Conservation (phyloP, 1,140 invertebrate genomes). For the Temnothorax curvispinosus region DNA sequence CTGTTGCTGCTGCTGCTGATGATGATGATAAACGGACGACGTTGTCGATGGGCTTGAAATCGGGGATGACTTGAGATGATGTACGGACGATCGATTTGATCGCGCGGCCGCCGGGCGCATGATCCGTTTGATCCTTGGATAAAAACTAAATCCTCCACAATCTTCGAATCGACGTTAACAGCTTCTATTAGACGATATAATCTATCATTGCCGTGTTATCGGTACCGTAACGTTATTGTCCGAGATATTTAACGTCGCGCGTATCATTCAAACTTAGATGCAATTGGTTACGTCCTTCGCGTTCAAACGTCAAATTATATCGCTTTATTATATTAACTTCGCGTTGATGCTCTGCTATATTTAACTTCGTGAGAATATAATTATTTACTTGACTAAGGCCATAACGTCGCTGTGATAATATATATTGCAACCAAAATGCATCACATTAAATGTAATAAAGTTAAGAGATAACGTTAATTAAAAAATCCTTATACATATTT, state of each 20-base stretch:
- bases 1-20: constrained; percentile 69
- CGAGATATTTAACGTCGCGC: background rate
- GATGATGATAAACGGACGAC: constrained; percentile 63
- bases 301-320: constrained; percentile 37
- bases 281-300: constrained; percentile 40
- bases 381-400: constrained; percentile 51
- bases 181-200: constrained; percentile 36
- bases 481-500: constrained; percentile 36
- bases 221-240: background rate
- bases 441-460: constrained; percentile 35
- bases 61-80: constrained; percentile 63
- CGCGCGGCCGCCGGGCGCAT: constrained; percentile 79
- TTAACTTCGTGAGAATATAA: background rate
- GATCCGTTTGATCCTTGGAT: constrained; percentile 70
- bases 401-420: constrained; percentile 32
- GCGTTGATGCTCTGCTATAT: background rate
- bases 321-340: constrained; percentile 23
- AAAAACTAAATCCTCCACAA: constrained; percentile 60
- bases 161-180: constrained; percentile 24
- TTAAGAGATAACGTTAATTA: constrained; percentile 46
- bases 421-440: constrained; percentile 39
- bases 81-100: constrained; percentile 77
- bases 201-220: background rate
- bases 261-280: constrained; percentile 4
- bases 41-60: constrained; percentile 65